Evolutionary conservation across 2,113 vertebrate species (phyloP).

Genomic region (Syrmaticus mikado): DNA sequence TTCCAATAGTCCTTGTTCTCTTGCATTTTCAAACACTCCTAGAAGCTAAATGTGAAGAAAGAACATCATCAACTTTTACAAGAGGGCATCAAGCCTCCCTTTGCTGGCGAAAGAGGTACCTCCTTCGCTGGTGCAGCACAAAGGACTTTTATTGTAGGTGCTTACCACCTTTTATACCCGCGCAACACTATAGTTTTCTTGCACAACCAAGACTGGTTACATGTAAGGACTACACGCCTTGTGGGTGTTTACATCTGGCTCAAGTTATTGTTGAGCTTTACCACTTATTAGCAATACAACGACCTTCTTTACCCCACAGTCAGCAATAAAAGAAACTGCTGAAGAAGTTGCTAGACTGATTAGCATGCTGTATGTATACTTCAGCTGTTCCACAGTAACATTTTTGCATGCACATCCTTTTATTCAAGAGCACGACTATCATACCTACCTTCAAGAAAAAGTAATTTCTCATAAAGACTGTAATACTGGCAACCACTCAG

Average conservation of each 20-base stretch:
- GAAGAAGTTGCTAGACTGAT: fast-evolving
- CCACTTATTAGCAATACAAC: too few relatives aligned
- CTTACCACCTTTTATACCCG: too few relatives aligned
- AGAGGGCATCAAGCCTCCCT: too few relatives aligned
- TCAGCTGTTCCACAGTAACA: neutral
- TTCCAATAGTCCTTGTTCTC: neutral
- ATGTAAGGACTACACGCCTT: too few relatives aligned
- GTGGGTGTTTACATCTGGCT: too few relatives aligned
- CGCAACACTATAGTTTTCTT: too few relatives aligned
- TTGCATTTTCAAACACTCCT: neutral
- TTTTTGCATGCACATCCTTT: fast-evolving
- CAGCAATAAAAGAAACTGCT: neutral
- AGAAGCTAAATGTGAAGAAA: neutral
- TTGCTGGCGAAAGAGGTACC: too few relatives aligned
- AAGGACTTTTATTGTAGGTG: too few relatives aligned
- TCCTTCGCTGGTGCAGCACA: too few relatives aligned
- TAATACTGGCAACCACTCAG: neutral
- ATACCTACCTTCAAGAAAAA: neutral
- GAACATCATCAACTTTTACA: neutral
- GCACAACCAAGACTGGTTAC: too few relatives aligned
- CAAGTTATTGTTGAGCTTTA: too few relatives aligned
- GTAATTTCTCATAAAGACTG: neutral
- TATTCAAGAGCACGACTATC: neutral
- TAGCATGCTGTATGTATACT: neutral
- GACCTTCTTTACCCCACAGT: too few relatives aligned